Percentiles rank a stretch among this genome's conserved stretches.
phyloP scores from a whole-genome alignment of 1,140 invertebrate species.

The Drosophila littoralis region DNA sequence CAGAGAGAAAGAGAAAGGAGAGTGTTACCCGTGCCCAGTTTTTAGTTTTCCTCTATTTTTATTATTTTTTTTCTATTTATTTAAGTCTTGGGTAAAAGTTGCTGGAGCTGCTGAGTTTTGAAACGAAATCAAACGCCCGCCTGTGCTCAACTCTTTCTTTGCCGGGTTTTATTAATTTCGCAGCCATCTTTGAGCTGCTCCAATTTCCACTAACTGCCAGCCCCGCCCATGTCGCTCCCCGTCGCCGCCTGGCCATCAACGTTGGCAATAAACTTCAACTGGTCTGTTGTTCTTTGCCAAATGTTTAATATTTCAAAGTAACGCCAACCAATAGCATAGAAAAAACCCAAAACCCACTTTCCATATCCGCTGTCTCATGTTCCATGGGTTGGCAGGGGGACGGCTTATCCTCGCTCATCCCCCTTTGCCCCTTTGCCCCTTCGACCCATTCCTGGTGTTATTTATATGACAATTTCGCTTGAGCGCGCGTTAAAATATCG shows the following conservation, averaged over 20 bases:
- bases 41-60: conserved; percentile 23
- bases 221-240: background rate
- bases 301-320: conserved; percentile 80
- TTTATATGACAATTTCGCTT: conserved; percentile 83
- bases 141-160: conserved; percentile 19
- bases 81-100: conserved; percentile 23
- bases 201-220: conserved; percentile 42
- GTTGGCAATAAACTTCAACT: conserved; percentile 73
- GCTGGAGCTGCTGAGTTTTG: conserved; percentile 8
- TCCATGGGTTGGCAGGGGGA: background rate
- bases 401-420: background rate
- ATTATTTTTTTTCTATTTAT: conserved; percentile 32
- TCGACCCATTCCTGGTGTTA: conserved; percentile 54
- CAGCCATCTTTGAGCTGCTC: conserved; percentile 40
- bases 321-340: conserved; percentile 54
- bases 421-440: background rate
- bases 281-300: conserved; percentile 64
- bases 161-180: conserved; percentile 42
- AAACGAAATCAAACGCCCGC: conserved; percentile 3
- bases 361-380: conserved; percentile 20
- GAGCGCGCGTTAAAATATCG: conserved; percentile 81
- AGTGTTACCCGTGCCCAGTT: background rate
- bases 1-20: background rate
- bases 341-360: conserved; percentile 32
- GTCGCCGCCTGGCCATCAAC: conserved; percentile 36